Evolutionary conservation across 2,113 vertebrate genomes (phyloP).

Genomic region (Regulus satrapa): DNA sequence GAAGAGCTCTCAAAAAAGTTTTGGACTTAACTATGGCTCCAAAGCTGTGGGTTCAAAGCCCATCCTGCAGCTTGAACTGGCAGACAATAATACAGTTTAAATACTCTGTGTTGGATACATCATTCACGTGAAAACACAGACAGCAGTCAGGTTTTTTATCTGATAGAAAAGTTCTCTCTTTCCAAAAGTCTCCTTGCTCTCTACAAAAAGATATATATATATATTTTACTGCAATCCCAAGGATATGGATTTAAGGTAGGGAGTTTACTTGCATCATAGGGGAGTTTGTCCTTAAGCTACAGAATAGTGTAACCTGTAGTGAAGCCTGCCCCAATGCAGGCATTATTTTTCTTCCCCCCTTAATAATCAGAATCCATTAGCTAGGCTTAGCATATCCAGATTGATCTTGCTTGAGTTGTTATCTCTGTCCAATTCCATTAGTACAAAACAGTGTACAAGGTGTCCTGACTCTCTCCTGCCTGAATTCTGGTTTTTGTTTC

Average conservation of each 20-base stretch:
- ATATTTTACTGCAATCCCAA: background rate
- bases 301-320: background rate
- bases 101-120: background rate
- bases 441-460: background rate
- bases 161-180: background rate
- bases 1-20: background rate
- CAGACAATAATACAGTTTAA: background rate
- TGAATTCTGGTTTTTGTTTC: background rate
- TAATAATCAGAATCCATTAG: background rate
- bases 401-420: fast-evolving
- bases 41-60: background rate
- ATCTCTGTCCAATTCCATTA: background rate
- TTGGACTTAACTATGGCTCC: background rate
- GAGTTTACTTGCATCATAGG: background rate
- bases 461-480: background rate
- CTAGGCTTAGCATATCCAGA: background rate
- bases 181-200: background rate
- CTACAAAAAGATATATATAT: background rate
- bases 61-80: background rate
- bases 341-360: background rate
- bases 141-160: background rate
- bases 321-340: background rate
- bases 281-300: background rate
- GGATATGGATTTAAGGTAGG: background rate
- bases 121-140: background rate